A percentile compares a stretch with the other conserved stretches of the same genome.
These are phyloP conservation scores for Coelopa pilipes DNA, from an alignment of 2,888 invertebrate genomes.

Conservation along the genomic window DNA sequence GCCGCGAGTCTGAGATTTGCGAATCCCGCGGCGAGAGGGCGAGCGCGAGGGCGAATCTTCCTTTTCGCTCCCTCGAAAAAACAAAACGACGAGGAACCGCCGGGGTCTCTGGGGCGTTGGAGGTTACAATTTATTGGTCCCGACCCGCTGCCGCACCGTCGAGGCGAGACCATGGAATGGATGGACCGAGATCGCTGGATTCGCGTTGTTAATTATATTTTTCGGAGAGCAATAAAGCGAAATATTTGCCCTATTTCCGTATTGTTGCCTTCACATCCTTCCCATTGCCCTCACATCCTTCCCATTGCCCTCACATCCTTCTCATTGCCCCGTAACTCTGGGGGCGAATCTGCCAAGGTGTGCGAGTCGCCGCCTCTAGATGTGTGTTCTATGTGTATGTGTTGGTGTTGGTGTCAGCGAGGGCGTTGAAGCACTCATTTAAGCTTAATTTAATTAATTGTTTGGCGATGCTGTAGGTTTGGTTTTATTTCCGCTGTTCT, in stretches of 20 bases:
- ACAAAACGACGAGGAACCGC: no score
- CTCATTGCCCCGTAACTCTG: background rate
- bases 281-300: no score
- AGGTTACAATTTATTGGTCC: no score
- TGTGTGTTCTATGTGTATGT: background rate
- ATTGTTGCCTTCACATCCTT: no score
- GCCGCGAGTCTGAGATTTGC: no score
- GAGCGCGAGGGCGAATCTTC: no score
- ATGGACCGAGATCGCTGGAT: background rate
- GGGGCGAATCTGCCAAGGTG: background rate
- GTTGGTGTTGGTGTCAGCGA: background rate
- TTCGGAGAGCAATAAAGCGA: constrained; percentile 11
- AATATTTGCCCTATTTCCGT: background rate
- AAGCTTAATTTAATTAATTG: constrained; percentile 34
- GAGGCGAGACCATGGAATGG: background rate
- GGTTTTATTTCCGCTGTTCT: no score
- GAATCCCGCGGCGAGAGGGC: no score
- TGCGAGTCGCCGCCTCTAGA: background rate
- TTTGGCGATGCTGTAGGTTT: background rate
- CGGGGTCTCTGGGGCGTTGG: no score
- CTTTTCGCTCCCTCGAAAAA: no score
- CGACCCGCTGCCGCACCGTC: no score
- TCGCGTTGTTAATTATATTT: constrained; percentile 12
- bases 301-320: no score
- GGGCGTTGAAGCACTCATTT: constrained; percentile 29